Conservation (phyloP, 2,888 invertebrate genomes). For the Anagyrus pseudococci region DNA sequence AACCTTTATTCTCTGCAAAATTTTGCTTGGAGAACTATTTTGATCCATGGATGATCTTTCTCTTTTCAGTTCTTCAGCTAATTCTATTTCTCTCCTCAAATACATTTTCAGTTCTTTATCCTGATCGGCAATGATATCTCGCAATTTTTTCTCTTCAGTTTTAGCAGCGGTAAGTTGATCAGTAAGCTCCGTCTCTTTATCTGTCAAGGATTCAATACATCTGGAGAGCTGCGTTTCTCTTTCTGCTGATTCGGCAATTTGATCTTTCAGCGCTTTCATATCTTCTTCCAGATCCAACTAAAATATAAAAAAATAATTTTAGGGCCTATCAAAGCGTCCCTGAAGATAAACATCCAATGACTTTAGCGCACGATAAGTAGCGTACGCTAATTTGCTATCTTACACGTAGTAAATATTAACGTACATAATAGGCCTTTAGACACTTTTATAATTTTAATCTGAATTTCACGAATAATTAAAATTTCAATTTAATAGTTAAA, state of each 20-base stretch:
- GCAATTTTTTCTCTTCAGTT: constrained; percentile 57
- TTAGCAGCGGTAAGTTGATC: constrained; percentile 59
- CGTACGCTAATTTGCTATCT: no score
- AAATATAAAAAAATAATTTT: constrained; percentile 11
- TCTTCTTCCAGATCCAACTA: constrained; percentile 51
- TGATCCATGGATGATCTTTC: constrained; percentile 57
- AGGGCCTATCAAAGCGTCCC: no score
- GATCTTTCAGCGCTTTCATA: constrained; percentile 47
- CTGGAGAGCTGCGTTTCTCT: constrained; percentile 45
- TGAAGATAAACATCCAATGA: no score
- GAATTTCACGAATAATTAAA: no score
- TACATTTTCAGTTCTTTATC: constrained; percentile 44
- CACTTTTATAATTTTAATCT: no score
- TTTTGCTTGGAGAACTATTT: constrained; percentile 46
- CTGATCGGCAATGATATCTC: constrained; percentile 50
- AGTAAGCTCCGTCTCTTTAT: constrained; percentile 70
- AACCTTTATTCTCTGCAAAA: constrained; percentile 60
- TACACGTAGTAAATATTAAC: no score
- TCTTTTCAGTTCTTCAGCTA: constrained; percentile 43
- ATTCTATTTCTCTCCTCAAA: constrained; percentile 44
- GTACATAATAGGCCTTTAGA: no score
- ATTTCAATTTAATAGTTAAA: no score
- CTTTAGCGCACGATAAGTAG: no score
- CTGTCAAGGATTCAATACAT: constrained; percentile 69
- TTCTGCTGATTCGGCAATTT: constrained; percentile 45